These are phyloP conservation scores for Heliocidaris tuberculata DNA, from an alignment of 35 echinoderm and acorn worm genomes.

Conservation along the genomic window DNA sequence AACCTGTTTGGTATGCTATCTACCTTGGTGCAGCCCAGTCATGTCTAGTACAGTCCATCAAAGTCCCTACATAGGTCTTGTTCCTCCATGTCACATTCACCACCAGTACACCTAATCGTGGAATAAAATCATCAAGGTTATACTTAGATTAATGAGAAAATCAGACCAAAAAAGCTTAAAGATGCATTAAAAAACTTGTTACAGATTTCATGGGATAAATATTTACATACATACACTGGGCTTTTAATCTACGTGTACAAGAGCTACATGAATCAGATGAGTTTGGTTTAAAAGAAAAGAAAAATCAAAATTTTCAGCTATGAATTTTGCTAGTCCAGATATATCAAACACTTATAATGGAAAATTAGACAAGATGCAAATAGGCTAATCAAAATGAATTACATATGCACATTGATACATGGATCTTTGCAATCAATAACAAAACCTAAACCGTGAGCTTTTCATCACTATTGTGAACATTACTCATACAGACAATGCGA, in stretches of 20 bases:
- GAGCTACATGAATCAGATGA: no score
- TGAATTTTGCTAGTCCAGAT: no score
- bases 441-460: not conserved
- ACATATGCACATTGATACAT: not conserved
- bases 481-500: not conserved
- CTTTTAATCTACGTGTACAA: no score
- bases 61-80: slow-evolving; percentile 97
- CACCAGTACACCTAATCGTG: slow-evolving; percentile 82
- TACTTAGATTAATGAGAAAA: not conserved
- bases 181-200: no score
- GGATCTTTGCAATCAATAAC: not conserved
- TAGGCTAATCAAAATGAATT: not conserved
- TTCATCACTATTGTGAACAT: not conserved
- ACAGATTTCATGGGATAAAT: no score
- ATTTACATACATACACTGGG: no score
- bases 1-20: not conserved
- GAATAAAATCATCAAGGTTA: not conserved
- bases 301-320: no score
- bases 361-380: no score
- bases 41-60: slow-evolving; percentile 93
- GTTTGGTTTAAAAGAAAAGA: no score
- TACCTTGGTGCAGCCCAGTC: slow-evolving; percentile 98
- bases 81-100: slow-evolving; percentile 99
- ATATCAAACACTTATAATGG: no score
- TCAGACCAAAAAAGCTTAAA: no score